Evolutionary conservation across 2,113 vertebrate species (phyloP).

Genomic region (Elanus axillaris): DNA sequence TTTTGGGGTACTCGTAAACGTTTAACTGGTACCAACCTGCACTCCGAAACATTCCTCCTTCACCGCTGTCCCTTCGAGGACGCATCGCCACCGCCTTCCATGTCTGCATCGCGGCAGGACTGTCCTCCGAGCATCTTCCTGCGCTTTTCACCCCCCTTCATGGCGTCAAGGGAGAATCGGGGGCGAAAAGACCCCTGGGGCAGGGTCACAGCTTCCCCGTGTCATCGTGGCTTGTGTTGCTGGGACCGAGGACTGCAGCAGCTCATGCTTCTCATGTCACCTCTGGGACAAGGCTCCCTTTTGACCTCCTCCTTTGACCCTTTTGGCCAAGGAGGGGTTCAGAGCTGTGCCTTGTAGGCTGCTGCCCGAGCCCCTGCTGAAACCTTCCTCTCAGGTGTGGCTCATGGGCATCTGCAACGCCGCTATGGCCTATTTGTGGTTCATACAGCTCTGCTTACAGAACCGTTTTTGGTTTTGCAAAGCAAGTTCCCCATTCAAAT

Average conservation of each 20-base stretch:
- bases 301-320: no score
- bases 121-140: neutral
- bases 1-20: neutral
- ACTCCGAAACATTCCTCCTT: fast-evolving
- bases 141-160: fast-evolving
- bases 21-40: neutral
- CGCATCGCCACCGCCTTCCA: no score
- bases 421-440: neutral
- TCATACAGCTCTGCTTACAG: neutral
- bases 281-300: neutral
- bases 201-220: neutral
- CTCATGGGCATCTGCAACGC: neutral
- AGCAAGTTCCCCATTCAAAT: neutral
- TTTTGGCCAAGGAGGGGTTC: neutral
- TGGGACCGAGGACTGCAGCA: neutral
- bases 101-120: neutral
- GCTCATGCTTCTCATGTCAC: neutral
- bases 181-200: neutral
- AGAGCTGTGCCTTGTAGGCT: fast-evolving
- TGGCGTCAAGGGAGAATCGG: fast-evolving
- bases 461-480: neutral
- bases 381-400: neutral
- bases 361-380: neutral
- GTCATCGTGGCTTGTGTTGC: neutral
- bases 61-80: neutral